These are phyloP conservation scores for Nothocercus nigrocapillus DNA, from an alignment of 2,113 vertebrate species.

Conservation along the genomic window DNA sequence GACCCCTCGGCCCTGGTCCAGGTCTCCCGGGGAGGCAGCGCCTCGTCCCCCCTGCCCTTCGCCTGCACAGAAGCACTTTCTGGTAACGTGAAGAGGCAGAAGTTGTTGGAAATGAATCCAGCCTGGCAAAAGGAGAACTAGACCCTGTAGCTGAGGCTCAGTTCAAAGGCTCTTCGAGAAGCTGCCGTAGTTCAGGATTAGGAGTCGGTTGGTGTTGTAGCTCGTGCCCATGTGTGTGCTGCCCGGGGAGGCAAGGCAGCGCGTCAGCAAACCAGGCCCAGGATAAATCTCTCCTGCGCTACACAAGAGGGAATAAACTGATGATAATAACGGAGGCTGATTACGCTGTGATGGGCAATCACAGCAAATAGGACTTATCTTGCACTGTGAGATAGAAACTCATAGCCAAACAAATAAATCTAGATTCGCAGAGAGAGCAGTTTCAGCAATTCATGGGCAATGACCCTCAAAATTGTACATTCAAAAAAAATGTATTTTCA, in stretches of 20 bases:
- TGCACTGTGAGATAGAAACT: constrained; percentile 55
- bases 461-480: constrained; percentile 68
- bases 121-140: neutral
- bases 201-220: neutral
- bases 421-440: constrained; percentile 8
- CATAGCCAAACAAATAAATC: constrained; percentile 50
- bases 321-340: constrained; percentile 63
- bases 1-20: neutral
- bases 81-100: neutral
- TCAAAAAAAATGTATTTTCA: constrained; percentile 46
- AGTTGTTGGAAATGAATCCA: neutral
- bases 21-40: neutral
- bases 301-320: constrained; percentile 47
- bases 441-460: constrained; percentile 61
- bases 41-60: neutral
- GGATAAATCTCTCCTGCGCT: constrained; percentile 25
- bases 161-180: neutral
- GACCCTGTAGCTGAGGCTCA: neutral
- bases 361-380: constrained; percentile 64
- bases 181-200: neutral
- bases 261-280: constrained; percentile 41
- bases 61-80: neutral
- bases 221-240: neutral
- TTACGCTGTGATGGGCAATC: constrained; percentile 66
- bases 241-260: neutral